phyloP scores from a whole-genome alignment of 1,140 invertebrate species.

The Brachionus paranguensis region DNA sequence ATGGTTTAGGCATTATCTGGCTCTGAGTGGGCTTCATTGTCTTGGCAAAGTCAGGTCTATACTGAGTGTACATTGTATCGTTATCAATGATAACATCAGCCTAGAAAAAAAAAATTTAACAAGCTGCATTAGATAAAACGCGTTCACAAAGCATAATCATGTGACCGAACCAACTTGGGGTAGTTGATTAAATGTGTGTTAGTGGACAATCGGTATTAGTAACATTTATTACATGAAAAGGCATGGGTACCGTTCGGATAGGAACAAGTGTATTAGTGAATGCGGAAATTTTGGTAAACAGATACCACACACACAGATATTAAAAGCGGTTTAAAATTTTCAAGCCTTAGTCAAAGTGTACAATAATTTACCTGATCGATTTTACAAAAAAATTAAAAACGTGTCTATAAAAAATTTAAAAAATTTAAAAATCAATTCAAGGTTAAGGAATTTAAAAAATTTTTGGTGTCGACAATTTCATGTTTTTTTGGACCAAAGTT shows the following conservation, averaged over 20 bases:
- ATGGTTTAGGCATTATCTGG: neutral
- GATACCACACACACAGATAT: neutral
- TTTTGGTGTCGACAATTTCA: neutral
- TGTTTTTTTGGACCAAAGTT: neutral
- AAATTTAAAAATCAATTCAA: neutral
- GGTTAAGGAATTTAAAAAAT: neutral
- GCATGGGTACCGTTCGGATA: neutral
- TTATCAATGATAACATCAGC: constrained; percentile 25
- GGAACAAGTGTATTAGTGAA: neutral
- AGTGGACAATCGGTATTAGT: constrained; percentile 15
- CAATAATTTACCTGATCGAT: constrained; percentile 1
- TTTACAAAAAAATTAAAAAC: constrained; percentile 4
- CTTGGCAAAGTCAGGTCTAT: neutral
- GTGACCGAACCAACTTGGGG: neutral
- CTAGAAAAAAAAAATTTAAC: constrained; percentile 3
- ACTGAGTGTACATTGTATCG: constrained; percentile 24
- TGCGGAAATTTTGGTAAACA: neutral
- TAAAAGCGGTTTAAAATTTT: neutral
- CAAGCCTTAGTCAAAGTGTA: neutral
- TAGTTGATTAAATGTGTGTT: neutral
- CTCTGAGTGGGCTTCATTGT: neutral
- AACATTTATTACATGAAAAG: neutral
- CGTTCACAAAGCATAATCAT: neutral
- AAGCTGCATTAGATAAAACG: neutral
- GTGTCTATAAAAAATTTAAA: neutral